Base-by-base conservation (phyloP, 1,140 invertebrate species). In the Calephelis virginiensis region DNA sequence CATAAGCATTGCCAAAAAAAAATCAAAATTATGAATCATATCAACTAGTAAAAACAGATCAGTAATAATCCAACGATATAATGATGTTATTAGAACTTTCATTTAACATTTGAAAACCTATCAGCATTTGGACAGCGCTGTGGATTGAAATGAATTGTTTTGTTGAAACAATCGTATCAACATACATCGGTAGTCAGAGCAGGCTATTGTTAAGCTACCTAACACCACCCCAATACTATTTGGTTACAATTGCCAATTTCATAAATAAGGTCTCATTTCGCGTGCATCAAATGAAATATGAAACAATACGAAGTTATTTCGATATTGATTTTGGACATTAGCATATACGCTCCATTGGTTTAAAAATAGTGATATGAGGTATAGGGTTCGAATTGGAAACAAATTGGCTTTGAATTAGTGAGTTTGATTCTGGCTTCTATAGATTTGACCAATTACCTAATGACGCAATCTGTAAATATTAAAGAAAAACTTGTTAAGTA, bases 101-200 rank as follows among this genome's bases (percentile, higher is more conserved):
- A 56, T 37, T 71, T 73, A 76, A 78, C 76, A 78, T 75, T 80
- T 63, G 71, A 77, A 80, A 79, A 81, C 82, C 70, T 89, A 89
- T 89, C 85, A 79, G 68, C 65, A 70, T 64, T 75, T 78, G 69
- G 79, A 85, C 86, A 86, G 86, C 76, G 80, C 71, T 86, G 74
- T 87, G 83, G 81, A 86, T 89, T 87, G 82, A 87, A 87, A 89
- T 86, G 81, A 77, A 86, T 80, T 82, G 81, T 85, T 83, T 81
- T 83, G 76, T 68, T 74, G 75, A 70, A 59, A 86, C 83, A 87
- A 87, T 89, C 81, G 75, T 89, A 89, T 89, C 86, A 76, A 78
- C 83, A 76, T 82, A 82, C 76, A 83, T 87, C 83, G 85, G 81
- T 79, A 82, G 75, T 81, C 76, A 76, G 66, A 66, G 69, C 72